Conservation (phyloP, 2,797 vertebrate species). For the Gymnothorax javanicus region DNA sequence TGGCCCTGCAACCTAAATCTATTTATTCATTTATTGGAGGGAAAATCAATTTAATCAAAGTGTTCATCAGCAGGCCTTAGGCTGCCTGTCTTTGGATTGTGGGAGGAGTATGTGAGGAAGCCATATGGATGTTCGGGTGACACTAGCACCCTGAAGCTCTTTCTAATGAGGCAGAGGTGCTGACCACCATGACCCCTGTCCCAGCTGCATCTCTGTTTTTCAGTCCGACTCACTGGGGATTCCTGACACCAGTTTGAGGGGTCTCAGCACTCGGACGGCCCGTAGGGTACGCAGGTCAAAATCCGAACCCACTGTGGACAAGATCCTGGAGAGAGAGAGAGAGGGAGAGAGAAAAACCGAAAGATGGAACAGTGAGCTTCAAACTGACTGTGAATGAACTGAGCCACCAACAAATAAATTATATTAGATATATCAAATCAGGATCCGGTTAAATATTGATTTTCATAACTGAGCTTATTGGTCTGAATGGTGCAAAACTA, state of each 20-base stretch:
- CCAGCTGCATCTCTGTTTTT: neutral
- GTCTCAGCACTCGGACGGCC: slow-evolving; percentile 89
- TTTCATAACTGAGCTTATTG: too few relatives aligned
- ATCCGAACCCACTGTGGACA: slow-evolving; percentile 89
- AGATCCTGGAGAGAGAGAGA: slow-evolving; percentile 74
- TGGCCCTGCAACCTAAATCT: neutral
- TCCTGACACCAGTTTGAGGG: slow-evolving; percentile 93
- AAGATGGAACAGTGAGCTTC: slow-evolving; percentile 23
- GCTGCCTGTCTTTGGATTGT: too few relatives aligned
- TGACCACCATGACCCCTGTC: neutral
- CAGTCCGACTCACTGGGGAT: slow-evolving; percentile 86
- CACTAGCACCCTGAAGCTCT: too few relatives aligned
- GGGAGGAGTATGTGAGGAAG: too few relatives aligned
- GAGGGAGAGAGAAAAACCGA: slow-evolving; percentile 46
- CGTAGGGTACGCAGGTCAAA: slow-evolving; percentile 92
- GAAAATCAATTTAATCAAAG: too few relatives aligned
- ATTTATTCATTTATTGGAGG: too few relatives aligned
- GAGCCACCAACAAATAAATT: neutral
- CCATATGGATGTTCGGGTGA: too few relatives aligned
- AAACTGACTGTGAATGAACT: neutral
- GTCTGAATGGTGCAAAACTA: too few relatives aligned
- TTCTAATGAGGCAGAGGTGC: too few relatives aligned
- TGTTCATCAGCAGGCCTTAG: too few relatives aligned
- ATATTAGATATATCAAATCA: too few relatives aligned
- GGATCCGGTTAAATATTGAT: too few relatives aligned